Evolutionary conservation across 1,140 invertebrate genomes (phyloP).

Genomic region (Chelonus insularis): DNA sequence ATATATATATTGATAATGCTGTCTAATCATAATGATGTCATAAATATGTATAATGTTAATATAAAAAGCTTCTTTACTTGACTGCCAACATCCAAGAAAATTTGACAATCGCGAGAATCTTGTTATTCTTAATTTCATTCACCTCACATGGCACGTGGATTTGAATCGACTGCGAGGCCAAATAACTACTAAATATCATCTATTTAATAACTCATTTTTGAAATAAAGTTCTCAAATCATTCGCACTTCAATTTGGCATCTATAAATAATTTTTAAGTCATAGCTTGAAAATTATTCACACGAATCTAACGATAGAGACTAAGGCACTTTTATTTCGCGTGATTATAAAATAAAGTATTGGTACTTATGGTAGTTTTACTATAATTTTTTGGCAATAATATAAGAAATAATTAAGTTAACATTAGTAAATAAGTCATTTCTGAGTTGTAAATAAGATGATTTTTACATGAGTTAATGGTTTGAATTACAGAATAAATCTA

Average conservation of each 20-base stretch:
- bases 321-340: constrained; percentile 35
- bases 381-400: no score
- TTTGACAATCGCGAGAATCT: constrained; percentile 31
- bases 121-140: constrained; percentile 7
- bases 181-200: constrained; percentile 15
- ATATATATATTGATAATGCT: constrained; percentile 14
- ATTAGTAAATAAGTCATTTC: no score
- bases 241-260: no score
- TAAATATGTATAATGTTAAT: constrained; percentile 29
- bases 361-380: neutral
- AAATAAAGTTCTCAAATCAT: no score
- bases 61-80: constrained; percentile 46
- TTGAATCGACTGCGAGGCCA: constrained; percentile 52
- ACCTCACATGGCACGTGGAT: constrained; percentile 41
- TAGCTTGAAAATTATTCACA: constrained; percentile 17
- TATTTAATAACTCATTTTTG: neutral
- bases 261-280: no score
- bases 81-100: constrained; percentile 40
- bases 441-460: no score
- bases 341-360: constrained; percentile 6
- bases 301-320: constrained; percentile 17
- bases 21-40: constrained; percentile 2
- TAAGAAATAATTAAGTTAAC: no score
- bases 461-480: no score
- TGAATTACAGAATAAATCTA: no score